These are phyloP conservation scores for Stigmatopora argus DNA, from an alignment of 2,113 vertebrate genomes.

Conservation along the genomic window DNA sequence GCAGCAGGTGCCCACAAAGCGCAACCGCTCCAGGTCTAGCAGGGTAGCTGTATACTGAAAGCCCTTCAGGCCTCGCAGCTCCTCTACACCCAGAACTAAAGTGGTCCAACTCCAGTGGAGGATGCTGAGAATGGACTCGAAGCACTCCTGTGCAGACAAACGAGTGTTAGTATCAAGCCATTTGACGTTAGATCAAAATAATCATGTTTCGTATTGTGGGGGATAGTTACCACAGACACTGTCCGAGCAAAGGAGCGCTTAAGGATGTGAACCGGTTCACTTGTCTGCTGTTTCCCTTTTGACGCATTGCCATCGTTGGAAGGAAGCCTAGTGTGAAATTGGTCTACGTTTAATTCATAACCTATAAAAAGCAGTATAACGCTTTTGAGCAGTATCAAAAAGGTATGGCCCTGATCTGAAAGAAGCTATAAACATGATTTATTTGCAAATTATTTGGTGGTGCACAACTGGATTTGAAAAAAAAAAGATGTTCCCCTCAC, in stretches of 20 bases:
- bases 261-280: constrained; percentile 94
- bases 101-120: constrained; percentile 99
- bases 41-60: constrained; percentile 97
- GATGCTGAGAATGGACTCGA: constrained; percentile 92
- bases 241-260: constrained; percentile 95
- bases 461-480: too few species aligned
- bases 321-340: constrained; percentile 72
- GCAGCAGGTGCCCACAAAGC: constrained; percentile 95
- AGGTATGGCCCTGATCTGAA: too few species aligned
- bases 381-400: too few species aligned
- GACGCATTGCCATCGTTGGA: constrained; percentile 93
- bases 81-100: constrained; percentile 92
- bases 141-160: constrained; percentile 80
- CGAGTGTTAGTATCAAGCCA: background rate
- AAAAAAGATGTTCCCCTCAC: too few species aligned
- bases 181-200: constrained; percentile 37
- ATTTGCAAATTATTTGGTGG: too few species aligned
- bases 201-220: background rate
- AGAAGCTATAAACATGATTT: too few species aligned
- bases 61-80: constrained; percentile 91
- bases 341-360: background rate
- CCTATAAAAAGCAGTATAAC: background rate
- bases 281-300: constrained; percentile 95
- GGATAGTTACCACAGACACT: constrained; percentile 82
- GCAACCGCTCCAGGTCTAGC: constrained; percentile 90